phyloP scores from a whole-genome alignment of 2,797 vertebrate genomes.

The Manis pentadactyla region DNA sequence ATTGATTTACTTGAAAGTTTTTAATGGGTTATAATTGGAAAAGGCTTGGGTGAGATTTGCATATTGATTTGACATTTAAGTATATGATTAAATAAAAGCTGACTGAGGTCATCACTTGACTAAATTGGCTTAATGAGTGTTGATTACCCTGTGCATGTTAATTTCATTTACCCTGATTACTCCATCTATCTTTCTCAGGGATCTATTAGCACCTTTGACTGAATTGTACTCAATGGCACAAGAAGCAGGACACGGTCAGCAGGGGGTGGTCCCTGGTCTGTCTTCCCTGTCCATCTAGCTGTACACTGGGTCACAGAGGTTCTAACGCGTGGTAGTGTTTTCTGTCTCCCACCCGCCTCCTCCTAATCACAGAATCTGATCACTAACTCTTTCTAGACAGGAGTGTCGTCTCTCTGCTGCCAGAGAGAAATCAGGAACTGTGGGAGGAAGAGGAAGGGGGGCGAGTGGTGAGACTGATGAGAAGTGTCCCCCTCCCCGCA shows the following conservation, averaged over 20 bases:
- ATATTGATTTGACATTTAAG: constrained; percentile 89
- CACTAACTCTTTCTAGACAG: constrained; percentile 39
- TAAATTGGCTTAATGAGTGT: constrained; percentile 89
- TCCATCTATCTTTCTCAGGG: constrained; percentile 85
- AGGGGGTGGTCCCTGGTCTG: constrained; percentile 38
- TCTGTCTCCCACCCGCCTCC: background rate
- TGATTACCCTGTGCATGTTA: constrained; percentile 87
- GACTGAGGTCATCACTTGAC: constrained; percentile 89
- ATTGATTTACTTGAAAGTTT: constrained; percentile 84
- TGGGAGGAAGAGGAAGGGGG: background rate
- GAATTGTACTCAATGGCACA: constrained; percentile 75
- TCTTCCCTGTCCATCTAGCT: constrained; percentile 42
- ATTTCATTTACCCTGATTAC: constrained; percentile 87
- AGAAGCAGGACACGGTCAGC: constrained; percentile 61
- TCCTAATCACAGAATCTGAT: constrained; percentile 69
- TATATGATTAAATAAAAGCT: constrained; percentile 89
- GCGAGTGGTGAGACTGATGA: background rate
- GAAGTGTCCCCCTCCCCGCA: background rate
- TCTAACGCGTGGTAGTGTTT: background rate
- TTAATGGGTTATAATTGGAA: constrained; percentile 84
- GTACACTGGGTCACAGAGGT: background rate
- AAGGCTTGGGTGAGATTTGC: constrained; percentile 84
- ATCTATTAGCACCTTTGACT: constrained; percentile 85
- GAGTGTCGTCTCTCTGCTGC: background rate
- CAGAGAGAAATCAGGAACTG: constrained; percentile 58